Evolutionary conservation across 2,797 vertebrate species (phyloP), one percentile per base, ranked within the genome.

Genomic region (Cephalopachus bancanus): DNA sequence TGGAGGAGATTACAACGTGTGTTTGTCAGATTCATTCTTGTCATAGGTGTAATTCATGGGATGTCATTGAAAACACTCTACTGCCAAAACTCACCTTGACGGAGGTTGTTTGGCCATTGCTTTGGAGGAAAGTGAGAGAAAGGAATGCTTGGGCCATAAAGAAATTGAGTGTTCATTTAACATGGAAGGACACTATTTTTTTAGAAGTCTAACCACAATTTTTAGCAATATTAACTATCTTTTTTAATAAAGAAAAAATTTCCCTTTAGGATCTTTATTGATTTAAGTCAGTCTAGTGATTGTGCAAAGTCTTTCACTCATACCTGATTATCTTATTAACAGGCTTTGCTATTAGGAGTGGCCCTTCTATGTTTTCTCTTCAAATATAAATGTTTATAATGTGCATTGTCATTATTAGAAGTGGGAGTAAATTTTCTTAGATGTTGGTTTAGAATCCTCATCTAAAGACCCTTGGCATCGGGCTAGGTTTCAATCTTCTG

Each of bases 261-360:
- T 62, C 49, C n/a, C 26, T 84, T 53, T 62, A 7, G 17, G 24
- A 80, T 75, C 64, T 19, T 84, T 75, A 74, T 44, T 86, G 37
- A 80, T 60, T 91, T 88, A 74, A 37, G 44, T 92, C 49, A 55
- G n/a, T 79, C 5, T 24, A 51, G 12, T 64, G 1, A 7, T 85
- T 91, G 7, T 80, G 49, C 79, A 89, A 37, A 89, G 33, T 55
- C 30, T 90, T 49, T 79, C 30, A 83, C 7, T 88, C 11, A 67
- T 5, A 10, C n/a, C 26, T 55, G 57, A n/a, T 62, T 83, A 91
- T 51, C 10, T 74, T 89, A 62, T 28, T 90, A 72, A 20, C 24
- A 80, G 26, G 67, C 64, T 95, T 95, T 79, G 62, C n/a, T 89
- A 79, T 87, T 55, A 71, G 65, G 72, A 96, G 53, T 30, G 19